phyloP scores from a whole-genome alignment of 2,113 vertebrate species.

The Hippocampus zosterae region DNA sequence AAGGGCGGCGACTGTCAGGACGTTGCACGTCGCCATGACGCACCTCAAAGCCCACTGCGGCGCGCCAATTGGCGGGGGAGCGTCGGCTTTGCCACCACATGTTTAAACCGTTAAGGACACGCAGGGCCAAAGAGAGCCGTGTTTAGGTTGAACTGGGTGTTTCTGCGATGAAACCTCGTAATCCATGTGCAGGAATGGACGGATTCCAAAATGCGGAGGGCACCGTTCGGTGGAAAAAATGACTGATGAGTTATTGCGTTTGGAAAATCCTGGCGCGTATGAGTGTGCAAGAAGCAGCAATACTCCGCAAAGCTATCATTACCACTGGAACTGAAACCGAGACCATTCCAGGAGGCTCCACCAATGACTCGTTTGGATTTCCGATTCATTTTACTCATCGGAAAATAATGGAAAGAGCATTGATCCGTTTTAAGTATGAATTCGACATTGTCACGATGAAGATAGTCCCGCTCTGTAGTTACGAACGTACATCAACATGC shows the following conservation, averaged over 20 bases:
- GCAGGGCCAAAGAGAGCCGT: conserved; percentile 17
- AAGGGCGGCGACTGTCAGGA: conserved; percentile 25
- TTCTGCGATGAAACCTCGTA: neutral
- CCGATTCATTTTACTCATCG: neutral
- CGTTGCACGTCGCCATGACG: conserved; percentile 26
- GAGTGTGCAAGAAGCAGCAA: neutral
- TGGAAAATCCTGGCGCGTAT: neutral
- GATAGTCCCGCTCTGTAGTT: neutral
- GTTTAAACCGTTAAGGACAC: conserved; percentile 36
- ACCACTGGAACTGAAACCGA: neutral
- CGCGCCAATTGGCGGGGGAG: conserved; percentile 9
- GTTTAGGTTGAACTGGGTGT: conserved; percentile 27
- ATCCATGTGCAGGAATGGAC: conserved; percentile 2
- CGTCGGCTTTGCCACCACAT: conserved; percentile 44
- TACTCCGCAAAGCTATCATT: neutral
- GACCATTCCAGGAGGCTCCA: neutral
- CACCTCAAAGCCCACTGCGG: conserved; percentile 31
- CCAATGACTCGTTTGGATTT: neutral
- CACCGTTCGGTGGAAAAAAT: conserved; percentile 1
- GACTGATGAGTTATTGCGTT: neutral
- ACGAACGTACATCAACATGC: neutral
- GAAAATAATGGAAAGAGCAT: neutral
- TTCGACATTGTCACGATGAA: neutral
- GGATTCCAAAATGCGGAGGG: conserved; percentile 13
- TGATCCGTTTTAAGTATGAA: too few species aligned